phyloP scores from a whole-genome alignment of 2,888 invertebrate species.

The Listrodromus nycthemerus region DNA sequence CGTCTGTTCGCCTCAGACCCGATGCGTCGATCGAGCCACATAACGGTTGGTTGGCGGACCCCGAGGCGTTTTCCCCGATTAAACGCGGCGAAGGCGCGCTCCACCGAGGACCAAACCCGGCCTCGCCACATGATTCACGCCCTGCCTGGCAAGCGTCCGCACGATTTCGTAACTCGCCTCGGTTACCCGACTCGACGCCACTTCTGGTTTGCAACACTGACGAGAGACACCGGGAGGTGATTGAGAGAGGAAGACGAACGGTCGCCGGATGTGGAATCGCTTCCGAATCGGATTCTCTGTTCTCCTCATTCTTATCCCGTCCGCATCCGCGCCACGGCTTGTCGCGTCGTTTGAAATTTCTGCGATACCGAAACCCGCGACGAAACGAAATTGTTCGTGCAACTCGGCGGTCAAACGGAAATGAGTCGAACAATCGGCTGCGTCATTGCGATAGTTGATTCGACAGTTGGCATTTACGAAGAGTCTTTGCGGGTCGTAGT shows the following conservation, averaged over 20 bases:
- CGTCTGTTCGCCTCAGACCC: slow-evolving; percentile 53
- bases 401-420: neutral
- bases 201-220: slow-evolving; percentile 64
- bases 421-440: neutral
- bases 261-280: neutral
- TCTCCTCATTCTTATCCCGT: neutral
- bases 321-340: neutral
- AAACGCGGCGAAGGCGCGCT: slow-evolving; percentile 45
- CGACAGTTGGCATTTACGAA: neutral
- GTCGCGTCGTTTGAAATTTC: neutral
- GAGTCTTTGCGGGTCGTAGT: neutral
- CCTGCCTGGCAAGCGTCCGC: slow-evolving; percentile 30
- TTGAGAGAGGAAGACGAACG: slow-evolving; percentile 19
- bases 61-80: slow-evolving; percentile 57
- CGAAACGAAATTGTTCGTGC: neutral
- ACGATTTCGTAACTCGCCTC: slow-evolving; percentile 45
- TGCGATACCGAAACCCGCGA: neutral
- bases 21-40: slow-evolving; percentile 15
- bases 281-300: neutral
- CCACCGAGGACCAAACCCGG: slow-evolving; percentile 18
- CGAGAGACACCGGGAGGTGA: slow-evolving; percentile 52
- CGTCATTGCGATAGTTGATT: neutral
- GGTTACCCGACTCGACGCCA: slow-evolving; percentile 59
- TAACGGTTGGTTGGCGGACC: slow-evolving; percentile 34
- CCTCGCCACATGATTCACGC: slow-evolving; percentile 27